Evolutionary conservation across 2,113 vertebrate species (phyloP).

Genomic region (Cheirogaleus medius): DNA sequence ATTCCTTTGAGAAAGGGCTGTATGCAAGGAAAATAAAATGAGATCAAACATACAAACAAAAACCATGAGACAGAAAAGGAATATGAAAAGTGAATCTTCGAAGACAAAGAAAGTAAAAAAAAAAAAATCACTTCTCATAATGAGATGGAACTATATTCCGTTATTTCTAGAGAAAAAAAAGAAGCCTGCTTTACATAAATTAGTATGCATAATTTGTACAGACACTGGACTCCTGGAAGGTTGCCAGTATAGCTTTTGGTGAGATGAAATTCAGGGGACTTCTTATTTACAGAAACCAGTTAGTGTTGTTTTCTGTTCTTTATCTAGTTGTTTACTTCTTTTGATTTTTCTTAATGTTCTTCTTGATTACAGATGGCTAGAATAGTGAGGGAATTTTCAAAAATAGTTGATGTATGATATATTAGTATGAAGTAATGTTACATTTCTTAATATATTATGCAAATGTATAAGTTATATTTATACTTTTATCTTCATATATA

Average conservation of each 20-base stretch:
- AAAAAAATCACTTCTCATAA: background rate
- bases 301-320: constrained; percentile 33
- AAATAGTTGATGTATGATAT: background rate
- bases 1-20: background rate
- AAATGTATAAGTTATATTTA: background rate
- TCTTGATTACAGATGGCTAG: constrained; percentile 47
- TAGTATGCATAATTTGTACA: constrained; percentile 29
- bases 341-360: background rate
- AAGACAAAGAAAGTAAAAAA: constrained; percentile 22
- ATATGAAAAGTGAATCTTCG: constrained; percentile 8
- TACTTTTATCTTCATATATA: background rate
- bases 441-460: background rate
- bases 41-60: background rate
- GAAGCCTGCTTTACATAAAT: constrained; percentile 46
- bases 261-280: constrained; percentile 34
- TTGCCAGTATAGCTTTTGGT: constrained; percentile 22
- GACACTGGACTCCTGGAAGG: background rate
- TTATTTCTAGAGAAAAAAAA: background rate
- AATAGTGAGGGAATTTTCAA: constrained; percentile 17
- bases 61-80: background rate
- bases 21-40: background rate
- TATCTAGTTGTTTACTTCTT: background rate
- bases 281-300: constrained; percentile 8
- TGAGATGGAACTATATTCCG: background rate
- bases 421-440: background rate